Conservation (phyloP, 2,888 invertebrate genomes). For the Nephrocerus scutellatus region DNA sequence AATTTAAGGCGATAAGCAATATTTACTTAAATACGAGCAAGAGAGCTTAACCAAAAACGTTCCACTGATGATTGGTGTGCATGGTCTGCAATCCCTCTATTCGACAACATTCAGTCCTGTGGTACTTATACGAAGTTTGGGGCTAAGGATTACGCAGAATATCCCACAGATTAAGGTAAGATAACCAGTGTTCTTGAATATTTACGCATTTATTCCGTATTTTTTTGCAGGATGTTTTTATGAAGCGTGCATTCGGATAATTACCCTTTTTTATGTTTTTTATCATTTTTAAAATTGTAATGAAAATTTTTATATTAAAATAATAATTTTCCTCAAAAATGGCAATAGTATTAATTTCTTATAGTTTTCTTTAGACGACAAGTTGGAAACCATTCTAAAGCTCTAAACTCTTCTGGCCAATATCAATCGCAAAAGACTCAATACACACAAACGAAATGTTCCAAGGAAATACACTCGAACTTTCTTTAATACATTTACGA, state of each 20-base stretch:
- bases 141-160: slow-evolving; percentile 74
- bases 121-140: slow-evolving; percentile 73
- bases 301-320: too few relatives aligned
- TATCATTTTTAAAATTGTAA: too few relatives aligned
- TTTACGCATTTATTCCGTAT: slow-evolving; percentile 1
- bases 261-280: too few relatives aligned
- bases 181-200: not conserved
- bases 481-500: too few relatives aligned
- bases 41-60: slow-evolving; percentile 77
- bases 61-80: slow-evolving; percentile 80
- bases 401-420: too few relatives aligned
- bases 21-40: slow-evolving; percentile 78
- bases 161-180: slow-evolving; percentile 65
- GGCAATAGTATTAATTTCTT: too few relatives aligned
- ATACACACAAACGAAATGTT: too few relatives aligned
- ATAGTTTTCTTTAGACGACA: too few relatives aligned
- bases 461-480: too few relatives aligned
- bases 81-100: slow-evolving; percentile 80
- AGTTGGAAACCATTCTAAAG: too few relatives aligned
- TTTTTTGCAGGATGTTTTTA: slow-evolving; percentile 29
- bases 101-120: slow-evolving; percentile 64
- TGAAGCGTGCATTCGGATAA: slow-evolving; percentile 41
- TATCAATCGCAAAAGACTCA: too few relatives aligned
- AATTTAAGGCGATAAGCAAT: slow-evolving; percentile 63
- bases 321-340: too few relatives aligned